phyloP scores from a whole-genome alignment of 2,797 vertebrate species.

The Nasua narica region DNA sequence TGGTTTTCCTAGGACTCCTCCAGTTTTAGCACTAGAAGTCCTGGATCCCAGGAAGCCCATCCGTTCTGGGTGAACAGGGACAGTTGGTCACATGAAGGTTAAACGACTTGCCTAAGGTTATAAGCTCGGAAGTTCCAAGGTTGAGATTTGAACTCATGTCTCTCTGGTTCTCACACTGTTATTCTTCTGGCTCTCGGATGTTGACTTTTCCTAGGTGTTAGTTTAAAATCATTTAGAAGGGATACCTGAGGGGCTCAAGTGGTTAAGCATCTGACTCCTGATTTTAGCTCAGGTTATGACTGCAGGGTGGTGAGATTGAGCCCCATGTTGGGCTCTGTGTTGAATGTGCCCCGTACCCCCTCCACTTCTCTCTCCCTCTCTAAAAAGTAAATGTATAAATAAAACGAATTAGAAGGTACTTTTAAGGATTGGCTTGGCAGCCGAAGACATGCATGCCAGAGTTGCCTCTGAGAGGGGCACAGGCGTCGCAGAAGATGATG shows the following conservation, averaged over 20 bases:
- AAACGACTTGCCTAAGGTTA: not conserved
- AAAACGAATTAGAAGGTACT: not conserved
- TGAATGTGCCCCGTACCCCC: not conserved
- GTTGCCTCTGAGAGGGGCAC: not conserved
- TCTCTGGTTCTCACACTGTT: not conserved
- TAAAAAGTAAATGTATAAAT: not conserved
- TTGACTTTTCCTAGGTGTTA: not conserved
- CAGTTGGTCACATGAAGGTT: not conserved
- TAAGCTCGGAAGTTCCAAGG: not conserved
- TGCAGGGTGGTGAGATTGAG: not conserved
- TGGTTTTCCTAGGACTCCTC: not conserved
- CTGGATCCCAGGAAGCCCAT: not conserved
- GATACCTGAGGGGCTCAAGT: not conserved
- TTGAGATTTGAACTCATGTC: not conserved
- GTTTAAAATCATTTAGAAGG: not conserved
- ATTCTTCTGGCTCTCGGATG: not conserved
- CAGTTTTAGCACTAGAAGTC: not conserved
- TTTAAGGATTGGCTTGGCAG: too few relatives aligned
- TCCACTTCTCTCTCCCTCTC: not conserved
- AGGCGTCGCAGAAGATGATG: not conserved
- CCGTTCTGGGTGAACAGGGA: not conserved
- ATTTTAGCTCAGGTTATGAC: not conserved
- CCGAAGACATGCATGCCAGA: too few relatives aligned
- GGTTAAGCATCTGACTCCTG: not conserved
- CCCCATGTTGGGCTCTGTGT: not conserved